Conservation (phyloP, 2,797 vertebrate genomes). For the Alosa sapidissima region DNA sequence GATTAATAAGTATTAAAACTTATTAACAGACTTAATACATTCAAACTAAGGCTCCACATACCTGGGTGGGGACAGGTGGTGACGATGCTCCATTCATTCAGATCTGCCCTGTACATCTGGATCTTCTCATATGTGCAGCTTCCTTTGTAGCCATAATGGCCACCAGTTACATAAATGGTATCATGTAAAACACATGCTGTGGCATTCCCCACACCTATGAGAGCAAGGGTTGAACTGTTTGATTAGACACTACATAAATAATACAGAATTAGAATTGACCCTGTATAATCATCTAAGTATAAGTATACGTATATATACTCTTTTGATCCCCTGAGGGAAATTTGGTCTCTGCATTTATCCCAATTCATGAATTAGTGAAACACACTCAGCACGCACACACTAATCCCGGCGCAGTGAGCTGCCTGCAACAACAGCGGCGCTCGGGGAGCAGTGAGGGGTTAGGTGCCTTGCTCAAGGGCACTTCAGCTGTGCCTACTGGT, state of each 20-base stretch:
- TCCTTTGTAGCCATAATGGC: conserved; percentile 80
- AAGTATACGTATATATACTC: too few species aligned
- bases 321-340: too few species aligned
- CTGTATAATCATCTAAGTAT: too few species aligned
- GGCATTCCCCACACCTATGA: conserved; percentile 82
- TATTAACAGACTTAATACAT: background rate
- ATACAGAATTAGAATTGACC: too few species aligned
- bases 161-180: conserved; percentile 77
- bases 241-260: background rate
- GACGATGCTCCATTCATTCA: conserved; percentile 77
- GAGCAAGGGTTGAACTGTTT: conserved; percentile 43
- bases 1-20: background rate
- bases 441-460: too few species aligned
- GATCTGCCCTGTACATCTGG: conserved; percentile 76
- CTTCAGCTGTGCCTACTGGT: too few species aligned
- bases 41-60: conserved; percentile 39
- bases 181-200: conserved; percentile 77
- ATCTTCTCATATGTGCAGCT: conserved; percentile 83
- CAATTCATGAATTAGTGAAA: too few species aligned
- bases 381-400: too few species aligned
- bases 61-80: conserved; percentile 79
- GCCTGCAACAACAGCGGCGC: too few species aligned
- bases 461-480: too few species aligned
- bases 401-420: too few species aligned
- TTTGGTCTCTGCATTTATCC: too few species aligned